Evolutionary conservation across 2,797 vertebrate genomes (phyloP), one percentile per base, ranked within the genome.

Genomic region (Phylloscopus collybita): DNA sequence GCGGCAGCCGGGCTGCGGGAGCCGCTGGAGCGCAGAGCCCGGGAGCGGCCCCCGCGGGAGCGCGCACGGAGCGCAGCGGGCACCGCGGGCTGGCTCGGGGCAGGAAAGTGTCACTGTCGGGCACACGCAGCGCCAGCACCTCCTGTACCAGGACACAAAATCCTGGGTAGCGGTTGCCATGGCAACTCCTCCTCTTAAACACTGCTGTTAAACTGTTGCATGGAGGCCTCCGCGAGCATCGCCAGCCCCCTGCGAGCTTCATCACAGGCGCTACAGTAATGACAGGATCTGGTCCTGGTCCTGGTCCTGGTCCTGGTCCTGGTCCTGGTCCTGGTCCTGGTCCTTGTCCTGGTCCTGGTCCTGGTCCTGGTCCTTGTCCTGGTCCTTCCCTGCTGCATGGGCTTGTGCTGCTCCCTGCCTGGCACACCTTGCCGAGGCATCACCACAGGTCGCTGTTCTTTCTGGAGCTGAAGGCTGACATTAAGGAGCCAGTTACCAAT

Each of bases 111-210:
- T 1, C 32, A 19, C 34, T 5, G n/a, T 10, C 1, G 40, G 70
- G 85, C 88, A 45, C 79, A 18, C 13, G 0, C 53, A 18, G 61
- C 4, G 6, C 66, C 6, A 36, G 20, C 80, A 3, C 22, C 65
- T 92, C 83, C 72, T 0, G 38, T 32, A 8, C 71, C 20, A 14
- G 79, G 9, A 42, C 18, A 5, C 56, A 3, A 34, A 85, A 92
- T 74, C 32, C 56, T 14, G 84, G 90, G 86, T 81, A 93, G 79
- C 90, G 7, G 96, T 97, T 93, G 53, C 96, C 92, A 96, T 95
- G 91, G 94, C 38, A 95, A 97, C 97, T 66, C 36, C 88, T 88
- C 92, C 76, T 88, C 95, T 96, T 91, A 95, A 95, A 88, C 94
- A 15, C 82, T 45, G 89, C 91, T 60, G 74, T 95, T 95, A 93